Evolutionary conservation across 2,888 invertebrate species (phyloP).

Genomic region (Macaria notata): DNA sequence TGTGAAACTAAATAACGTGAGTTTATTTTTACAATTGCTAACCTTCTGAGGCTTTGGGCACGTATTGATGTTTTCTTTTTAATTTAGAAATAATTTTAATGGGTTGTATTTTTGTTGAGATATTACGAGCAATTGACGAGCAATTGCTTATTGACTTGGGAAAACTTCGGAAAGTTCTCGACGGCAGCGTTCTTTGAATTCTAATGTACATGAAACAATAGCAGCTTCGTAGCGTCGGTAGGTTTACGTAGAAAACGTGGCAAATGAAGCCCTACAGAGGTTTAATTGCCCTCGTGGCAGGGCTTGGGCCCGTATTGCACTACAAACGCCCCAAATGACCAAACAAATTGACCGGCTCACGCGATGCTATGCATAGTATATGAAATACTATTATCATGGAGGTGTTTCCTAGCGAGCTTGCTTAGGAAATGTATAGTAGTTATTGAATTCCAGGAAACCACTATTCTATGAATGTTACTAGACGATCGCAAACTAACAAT

Average conservation of each 20-base stretch:
- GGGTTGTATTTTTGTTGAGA: conserved; percentile 1
- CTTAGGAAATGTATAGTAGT: conserved; percentile 12
- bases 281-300: conserved; percentile 69
- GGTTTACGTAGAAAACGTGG: conserved; percentile 33
- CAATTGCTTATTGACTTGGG: conserved; percentile 5
- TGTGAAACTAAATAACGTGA: conserved; percentile 17
- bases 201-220: conserved; percentile 13
- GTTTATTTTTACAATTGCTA: conserved; percentile 10
- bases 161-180: conserved; percentile 3
- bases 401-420: conserved; percentile 7
- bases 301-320: conserved; percentile 66
- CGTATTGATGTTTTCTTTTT: conserved; percentile 15
- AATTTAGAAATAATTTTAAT: conserved; percentile 6
- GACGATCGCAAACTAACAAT: too few relatives aligned
- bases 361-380: conserved; percentile 58
- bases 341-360: conserved; percentile 76
- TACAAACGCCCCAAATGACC: conserved; percentile 66
- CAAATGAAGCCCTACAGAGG: conserved; percentile 68
- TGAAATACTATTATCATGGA: conserved; percentile 24
- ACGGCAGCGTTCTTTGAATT: conserved; percentile 7
- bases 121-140: neutral
- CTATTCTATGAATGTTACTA: neutral
- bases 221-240: conserved; percentile 7
- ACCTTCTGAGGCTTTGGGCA: conserved; percentile 8
- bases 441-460: conserved; percentile 2